Conservation (phyloP, 2,113 vertebrate species). For the Callaeas wilsoni region DNA sequence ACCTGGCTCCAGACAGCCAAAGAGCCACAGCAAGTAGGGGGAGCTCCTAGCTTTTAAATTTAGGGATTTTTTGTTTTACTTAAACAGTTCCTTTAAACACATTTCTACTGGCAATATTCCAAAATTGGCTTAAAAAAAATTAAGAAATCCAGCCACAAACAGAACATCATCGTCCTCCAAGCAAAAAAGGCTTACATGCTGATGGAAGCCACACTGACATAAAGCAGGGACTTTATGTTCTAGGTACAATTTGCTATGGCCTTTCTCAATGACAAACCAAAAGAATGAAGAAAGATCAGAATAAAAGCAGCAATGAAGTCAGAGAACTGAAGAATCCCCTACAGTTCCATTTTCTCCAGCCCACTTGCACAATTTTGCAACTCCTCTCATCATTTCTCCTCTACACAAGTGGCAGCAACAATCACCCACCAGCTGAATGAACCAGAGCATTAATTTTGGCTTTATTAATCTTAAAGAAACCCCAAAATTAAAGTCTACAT, state of each 20-base stretch:
- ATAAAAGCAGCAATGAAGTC: not conserved
- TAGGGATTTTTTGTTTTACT: not conserved
- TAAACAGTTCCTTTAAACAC: not conserved
- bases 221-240: not conserved
- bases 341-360: not conserved
- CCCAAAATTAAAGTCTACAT: not conserved
- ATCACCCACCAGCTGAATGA: not conserved
- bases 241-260: not conserved
- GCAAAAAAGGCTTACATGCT: not conserved
- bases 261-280: not conserved
- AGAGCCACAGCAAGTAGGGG: not conserved
- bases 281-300: not conserved
- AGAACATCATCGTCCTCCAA: not conserved
- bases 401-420: not conserved
- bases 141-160: not conserved
- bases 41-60: not conserved
- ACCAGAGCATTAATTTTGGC: not conserved
- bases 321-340: not conserved
- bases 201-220: not conserved
- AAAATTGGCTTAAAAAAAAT: not conserved
- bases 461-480: not conserved
- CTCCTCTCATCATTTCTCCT: not conserved
- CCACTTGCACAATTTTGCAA: not conserved
- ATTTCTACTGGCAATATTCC: not conserved
- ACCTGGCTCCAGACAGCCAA: not conserved